phyloP scores from a whole-genome alignment of 2,113 vertebrate genomes.

The Python bivittatus region DNA sequence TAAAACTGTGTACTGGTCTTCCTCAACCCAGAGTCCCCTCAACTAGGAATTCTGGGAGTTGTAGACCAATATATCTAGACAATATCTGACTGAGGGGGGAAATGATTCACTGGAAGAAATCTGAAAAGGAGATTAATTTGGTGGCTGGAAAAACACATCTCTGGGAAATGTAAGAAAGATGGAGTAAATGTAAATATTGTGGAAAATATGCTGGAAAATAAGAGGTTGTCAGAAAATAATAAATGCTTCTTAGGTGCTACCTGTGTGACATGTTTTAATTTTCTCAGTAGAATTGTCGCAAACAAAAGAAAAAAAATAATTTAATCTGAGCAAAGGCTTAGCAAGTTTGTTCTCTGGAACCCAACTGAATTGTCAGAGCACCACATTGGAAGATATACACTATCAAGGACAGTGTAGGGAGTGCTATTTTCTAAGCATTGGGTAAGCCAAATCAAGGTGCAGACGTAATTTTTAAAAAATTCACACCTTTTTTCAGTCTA shows the following conservation, averaged over 20 bases:
- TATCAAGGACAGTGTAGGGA: neutral
- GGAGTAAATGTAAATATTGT: neutral
- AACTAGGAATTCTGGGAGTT: neutral
- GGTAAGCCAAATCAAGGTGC: neutral
- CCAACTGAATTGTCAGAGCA: neutral
- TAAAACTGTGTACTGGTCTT: neutral
- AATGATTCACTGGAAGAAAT: neutral
- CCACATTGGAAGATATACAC: neutral
- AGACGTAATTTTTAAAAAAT: neutral
- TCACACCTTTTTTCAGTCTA: neutral
- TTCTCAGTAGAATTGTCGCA: neutral
- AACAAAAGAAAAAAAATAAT: neutral
- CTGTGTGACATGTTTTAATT: neutral
- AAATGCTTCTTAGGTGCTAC: neutral
- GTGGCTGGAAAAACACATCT: neutral
- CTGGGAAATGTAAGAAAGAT: neutral
- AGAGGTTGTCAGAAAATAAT: neutral
- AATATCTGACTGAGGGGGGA: neutral
- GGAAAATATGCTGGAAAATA: neutral
- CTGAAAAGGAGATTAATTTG: neutral
- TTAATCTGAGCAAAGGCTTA: neutral
- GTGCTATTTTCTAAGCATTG: neutral
- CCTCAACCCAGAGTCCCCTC: neutral
- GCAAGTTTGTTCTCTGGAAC: neutral
- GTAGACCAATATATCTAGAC: neutral